Evolutionary conservation across 2,797 vertebrate species (phyloP).

Genomic region (Petrocephalus sullivani): DNA sequence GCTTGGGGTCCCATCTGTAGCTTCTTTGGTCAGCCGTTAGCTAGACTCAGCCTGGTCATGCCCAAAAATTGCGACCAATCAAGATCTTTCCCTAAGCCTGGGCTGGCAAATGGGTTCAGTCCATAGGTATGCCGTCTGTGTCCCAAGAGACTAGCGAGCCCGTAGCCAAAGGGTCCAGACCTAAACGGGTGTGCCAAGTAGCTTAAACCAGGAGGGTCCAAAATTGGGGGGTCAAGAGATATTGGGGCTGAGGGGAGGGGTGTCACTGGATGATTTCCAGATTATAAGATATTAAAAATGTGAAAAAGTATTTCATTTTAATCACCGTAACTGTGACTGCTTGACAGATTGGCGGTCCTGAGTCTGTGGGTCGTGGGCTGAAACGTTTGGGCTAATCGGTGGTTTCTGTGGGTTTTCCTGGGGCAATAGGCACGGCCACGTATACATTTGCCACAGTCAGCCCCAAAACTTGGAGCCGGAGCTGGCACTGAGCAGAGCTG

Average conservation of each 20-base stretch:
- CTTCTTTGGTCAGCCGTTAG: not conserved
- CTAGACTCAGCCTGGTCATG: not conserved
- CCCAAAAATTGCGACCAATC: not conserved
- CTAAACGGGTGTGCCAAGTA: not conserved
- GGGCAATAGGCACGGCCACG: no score
- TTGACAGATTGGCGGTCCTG: not conserved
- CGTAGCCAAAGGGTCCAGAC: not conserved
- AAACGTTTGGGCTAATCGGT: not conserved
- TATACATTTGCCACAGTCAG: not conserved
- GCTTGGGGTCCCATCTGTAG: not conserved
- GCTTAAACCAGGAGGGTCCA: not conserved
- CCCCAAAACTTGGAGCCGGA: not conserved
- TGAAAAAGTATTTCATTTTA: not conserved
- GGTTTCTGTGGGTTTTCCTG: no score
- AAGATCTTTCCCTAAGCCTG: not conserved
- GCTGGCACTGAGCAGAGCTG: not conserved
- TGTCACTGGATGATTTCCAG: not conserved
- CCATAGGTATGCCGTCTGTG: not conserved
- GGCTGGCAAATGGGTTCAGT: not conserved
- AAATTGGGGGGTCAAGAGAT: not conserved
- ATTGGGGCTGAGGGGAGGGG: not conserved
- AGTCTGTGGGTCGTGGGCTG: not conserved
- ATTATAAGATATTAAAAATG: not conserved
- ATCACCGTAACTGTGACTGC: not conserved
- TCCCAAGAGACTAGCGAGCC: not conserved